Conservation (phyloP, 2,797 vertebrate species). For the Pseudochirops cupreus region DNA sequence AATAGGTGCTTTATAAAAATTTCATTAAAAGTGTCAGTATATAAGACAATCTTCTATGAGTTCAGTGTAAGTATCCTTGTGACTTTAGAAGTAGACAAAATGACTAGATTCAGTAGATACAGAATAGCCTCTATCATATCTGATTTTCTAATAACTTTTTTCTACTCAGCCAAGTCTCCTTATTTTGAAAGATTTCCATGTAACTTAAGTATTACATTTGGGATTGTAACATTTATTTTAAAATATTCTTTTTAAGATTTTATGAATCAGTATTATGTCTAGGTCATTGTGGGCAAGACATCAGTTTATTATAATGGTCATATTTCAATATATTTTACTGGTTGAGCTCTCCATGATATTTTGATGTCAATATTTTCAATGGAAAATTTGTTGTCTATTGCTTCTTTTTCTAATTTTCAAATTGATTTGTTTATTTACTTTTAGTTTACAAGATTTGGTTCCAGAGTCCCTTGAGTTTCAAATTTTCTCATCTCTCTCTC, state of each 20-base stretch:
- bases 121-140: neutral
- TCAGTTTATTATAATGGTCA: neutral
- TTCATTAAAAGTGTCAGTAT: neutral
- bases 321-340: neutral
- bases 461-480: no score
- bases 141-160: neutral
- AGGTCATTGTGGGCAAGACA: neutral
- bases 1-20: neutral
- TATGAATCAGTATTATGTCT: neutral
- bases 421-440: no score
- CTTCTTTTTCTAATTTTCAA: no score
- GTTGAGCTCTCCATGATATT: neutral
- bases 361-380: neutral
- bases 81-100: neutral
- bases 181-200: neutral
- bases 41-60: neutral
- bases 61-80: neutral
- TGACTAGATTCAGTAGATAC: neutral
- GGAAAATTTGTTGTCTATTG: neutral
- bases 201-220: neutral
- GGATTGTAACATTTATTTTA: neutral
- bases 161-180: neutral
- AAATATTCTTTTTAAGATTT: neutral
- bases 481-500: no score
- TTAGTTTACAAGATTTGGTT: no score